phyloP scores from a whole-genome alignment of 2,888 invertebrate species.

The Aricia artaxerxes region DNA sequence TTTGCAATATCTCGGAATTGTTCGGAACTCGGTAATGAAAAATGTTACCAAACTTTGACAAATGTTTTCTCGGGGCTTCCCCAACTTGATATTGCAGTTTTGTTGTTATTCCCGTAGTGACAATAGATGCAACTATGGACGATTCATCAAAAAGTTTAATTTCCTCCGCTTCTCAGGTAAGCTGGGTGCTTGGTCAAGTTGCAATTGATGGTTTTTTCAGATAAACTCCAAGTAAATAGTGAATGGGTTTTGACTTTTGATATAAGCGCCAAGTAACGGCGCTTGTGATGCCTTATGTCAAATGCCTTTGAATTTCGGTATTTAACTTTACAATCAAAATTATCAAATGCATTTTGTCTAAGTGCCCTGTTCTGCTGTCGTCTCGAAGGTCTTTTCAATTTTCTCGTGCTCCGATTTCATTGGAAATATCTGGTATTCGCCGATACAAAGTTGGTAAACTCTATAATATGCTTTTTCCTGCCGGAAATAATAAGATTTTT shows the following conservation, averaged over 20 bases:
- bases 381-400: conserved; percentile 15
- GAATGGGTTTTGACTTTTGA: background rate
- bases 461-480: background rate
- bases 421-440: conserved; percentile 8
- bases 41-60: conserved; percentile 53
- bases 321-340: background rate
- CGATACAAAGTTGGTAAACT: background rate
- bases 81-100: conserved; percentile 51
- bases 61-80: conserved; percentile 41
- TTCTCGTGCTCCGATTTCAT: conserved; percentile 8
- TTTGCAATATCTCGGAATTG: conserved; percentile 54
- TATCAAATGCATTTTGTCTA: background rate
- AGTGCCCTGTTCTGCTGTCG: background rate
- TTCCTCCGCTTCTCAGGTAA: conserved; percentile 32
- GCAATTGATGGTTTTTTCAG: background rate
- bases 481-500: background rate
- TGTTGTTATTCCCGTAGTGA: conserved; percentile 44
- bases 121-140: conserved; percentile 36
- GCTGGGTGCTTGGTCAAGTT: background rate
- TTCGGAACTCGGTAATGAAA: conserved; percentile 58
- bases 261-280: background rate
- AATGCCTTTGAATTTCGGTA: background rate
- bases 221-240: background rate
- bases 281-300: too few relatives aligned
- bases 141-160: conserved; percentile 38